Evolutionary conservation across 2,797 vertebrate species (phyloP).

Genomic region (Peromyscus melanophrys): DNA sequence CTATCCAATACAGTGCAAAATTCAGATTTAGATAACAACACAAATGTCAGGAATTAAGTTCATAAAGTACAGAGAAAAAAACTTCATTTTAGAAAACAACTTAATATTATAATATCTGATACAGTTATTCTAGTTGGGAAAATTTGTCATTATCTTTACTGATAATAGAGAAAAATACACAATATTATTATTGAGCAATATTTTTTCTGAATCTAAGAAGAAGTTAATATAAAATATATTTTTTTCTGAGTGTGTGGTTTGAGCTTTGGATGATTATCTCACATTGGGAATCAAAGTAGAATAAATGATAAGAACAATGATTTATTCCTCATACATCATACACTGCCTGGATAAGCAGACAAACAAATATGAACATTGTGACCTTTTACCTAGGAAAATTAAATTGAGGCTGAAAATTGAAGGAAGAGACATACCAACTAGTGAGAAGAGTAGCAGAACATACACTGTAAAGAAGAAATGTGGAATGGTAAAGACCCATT

Average conservation of each 20-base stretch:
- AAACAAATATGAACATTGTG: neutral
- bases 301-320: neutral
- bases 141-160: neutral
- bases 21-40: neutral
- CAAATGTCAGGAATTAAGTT: neutral
- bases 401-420: neutral
- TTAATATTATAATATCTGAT: neutral
- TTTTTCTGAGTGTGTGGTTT: neutral
- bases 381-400: neutral
- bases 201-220: constrained; percentile 10
- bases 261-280: neutral
- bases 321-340: neutral
- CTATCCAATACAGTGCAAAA: neutral
- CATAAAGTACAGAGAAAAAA: neutral
- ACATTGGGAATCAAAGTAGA: neutral
- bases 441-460: neutral
- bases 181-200: neutral
- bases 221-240: neutral
- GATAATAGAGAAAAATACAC: neutral
- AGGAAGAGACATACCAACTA: neutral
- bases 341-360: neutral
- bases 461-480: neutral
- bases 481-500: neutral
- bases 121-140: neutral
- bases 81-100: constrained; percentile 31